Conservation (phyloP, 1,140 invertebrate genomes). For the Potamilus streckersoni region DNA sequence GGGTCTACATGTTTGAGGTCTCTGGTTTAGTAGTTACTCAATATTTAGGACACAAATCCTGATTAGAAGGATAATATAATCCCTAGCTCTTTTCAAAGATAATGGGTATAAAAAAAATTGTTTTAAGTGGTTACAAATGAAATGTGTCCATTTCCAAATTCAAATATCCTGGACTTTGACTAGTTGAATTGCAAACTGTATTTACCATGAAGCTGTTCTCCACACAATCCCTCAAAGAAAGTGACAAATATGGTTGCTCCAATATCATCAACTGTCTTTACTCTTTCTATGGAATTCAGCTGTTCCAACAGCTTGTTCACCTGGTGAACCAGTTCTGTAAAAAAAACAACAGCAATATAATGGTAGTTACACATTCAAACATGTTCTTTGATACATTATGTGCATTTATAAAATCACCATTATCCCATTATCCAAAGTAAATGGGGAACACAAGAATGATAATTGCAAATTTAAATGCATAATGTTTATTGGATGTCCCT, state of each 20-base stretch:
- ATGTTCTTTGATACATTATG: too few relatives aligned
- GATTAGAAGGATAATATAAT: neutral
- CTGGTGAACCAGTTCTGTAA: constrained; percentile 51
- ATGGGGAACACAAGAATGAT: too few relatives aligned
- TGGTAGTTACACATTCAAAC: too few relatives aligned
- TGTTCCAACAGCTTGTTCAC: constrained; percentile 57
- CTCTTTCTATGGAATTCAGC: constrained; percentile 45
- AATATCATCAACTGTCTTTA: constrained; percentile 53
- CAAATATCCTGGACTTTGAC: neutral
- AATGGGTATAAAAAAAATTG: neutral
- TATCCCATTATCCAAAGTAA: too few relatives aligned
- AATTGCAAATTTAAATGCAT: too few relatives aligned
- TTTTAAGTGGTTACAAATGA: neutral
- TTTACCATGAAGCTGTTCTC: constrained; percentile 59
- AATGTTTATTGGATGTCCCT: too few relatives aligned
- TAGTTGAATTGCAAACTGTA: neutral
- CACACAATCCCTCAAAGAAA: constrained; percentile 63
- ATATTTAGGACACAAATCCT: neutral
- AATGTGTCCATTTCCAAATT: neutral
- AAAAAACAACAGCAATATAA: neutral
- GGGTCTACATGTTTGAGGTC: too few relatives aligned
- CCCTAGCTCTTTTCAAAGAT: neutral
- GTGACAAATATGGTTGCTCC: constrained; percentile 57
- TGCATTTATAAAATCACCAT: too few relatives aligned
- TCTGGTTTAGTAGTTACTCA: too few relatives aligned